Evolutionary conservation across 2,113 vertebrate genomes (phyloP).

Genomic region (Callionymus lyra): DNA sequence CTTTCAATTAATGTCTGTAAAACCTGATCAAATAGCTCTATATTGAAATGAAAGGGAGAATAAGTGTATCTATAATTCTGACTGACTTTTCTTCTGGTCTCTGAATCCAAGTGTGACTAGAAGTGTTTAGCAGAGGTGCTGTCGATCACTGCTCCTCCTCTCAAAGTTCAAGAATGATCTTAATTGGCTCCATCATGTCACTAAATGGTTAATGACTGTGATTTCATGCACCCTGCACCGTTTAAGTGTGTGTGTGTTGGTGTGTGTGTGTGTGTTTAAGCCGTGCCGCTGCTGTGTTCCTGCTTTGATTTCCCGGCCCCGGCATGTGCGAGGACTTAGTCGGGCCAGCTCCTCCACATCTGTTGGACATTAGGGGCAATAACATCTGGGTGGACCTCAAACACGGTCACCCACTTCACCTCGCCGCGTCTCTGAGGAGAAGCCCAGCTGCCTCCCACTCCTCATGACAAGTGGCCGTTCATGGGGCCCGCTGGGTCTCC

Average conservation of each 20-base stretch:
- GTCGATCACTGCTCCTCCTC: slow-evolving; percentile 15
- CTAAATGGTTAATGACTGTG: slow-evolving; percentile 59
- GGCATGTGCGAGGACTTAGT: slow-evolving; percentile 59
- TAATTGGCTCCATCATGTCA: slow-evolving; percentile 50
- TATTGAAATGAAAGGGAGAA: too few relatives aligned
- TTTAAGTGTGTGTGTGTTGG: slow-evolving; percentile 31
- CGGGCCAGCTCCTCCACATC: slow-evolving; percentile 56
- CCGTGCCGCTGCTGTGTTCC: slow-evolving; percentile 28
- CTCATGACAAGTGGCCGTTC: slow-evolving; percentile 59
- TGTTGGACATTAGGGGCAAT: slow-evolving; percentile 66
- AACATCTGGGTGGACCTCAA: slow-evolving; percentile 70
- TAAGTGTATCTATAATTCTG: too few relatives aligned
- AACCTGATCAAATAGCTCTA: too few relatives aligned
- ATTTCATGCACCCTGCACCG: slow-evolving; percentile 37
- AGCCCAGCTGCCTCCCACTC: slow-evolving; percentile 62
- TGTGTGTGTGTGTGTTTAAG: slow-evolving; percentile 23
- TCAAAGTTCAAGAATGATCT: slow-evolving; percentile 44
- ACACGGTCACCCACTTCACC: slow-evolving; percentile 70
- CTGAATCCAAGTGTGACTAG: too few relatives aligned
- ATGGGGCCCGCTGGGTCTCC: slow-evolving; percentile 12
- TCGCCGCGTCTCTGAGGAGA: slow-evolving; percentile 62
- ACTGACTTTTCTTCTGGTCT: too few relatives aligned
- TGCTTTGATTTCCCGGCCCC: slow-evolving; percentile 52
- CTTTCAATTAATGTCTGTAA: too few relatives aligned
- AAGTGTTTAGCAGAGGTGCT: too few relatives aligned